Evolutionary conservation across 2,113 vertebrate species (phyloP).

Genomic region (Motacilla tschutschensis): DNA sequence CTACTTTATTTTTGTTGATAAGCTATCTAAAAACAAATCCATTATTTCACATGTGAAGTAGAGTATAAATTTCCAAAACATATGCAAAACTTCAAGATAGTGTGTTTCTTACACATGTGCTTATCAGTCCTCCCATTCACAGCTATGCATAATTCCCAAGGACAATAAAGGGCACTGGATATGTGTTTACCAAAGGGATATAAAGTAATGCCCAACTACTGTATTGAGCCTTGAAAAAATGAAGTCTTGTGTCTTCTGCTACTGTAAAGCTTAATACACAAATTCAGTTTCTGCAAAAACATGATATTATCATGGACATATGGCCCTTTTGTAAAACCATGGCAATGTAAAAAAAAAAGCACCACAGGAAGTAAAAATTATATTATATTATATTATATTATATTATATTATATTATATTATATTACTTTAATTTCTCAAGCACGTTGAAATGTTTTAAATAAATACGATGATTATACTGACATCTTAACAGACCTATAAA

Average conservation of each 20-base stretch:
- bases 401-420: too few relatives aligned
- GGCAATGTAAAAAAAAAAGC: background rate
- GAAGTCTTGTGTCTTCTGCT: background rate
- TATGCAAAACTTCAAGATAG: slow-evolving; percentile 1
- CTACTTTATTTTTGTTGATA: slow-evolving; percentile 1
- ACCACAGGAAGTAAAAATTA: background rate
- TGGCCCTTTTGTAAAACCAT: background rate
- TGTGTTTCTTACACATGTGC: background rate
- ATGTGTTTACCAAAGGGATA: background rate
- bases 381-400: background rate
- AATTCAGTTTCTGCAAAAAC: background rate
- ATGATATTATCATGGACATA: background rate
- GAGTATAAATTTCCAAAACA: background rate
- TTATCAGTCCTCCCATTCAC: background rate
- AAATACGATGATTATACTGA: background rate
- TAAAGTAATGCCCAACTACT: background rate
- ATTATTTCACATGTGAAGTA: background rate
- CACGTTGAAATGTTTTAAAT: background rate
- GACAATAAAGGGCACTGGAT: background rate
- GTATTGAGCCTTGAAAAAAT: background rate
- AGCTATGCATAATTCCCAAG: background rate
- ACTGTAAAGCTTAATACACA: background rate
- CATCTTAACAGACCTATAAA: background rate
- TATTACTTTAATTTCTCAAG: background rate
- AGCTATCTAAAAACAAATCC: background rate